Conservation (phyloP, 2,113 vertebrate genomes). For the Gymnocephalus cernua region DNA sequence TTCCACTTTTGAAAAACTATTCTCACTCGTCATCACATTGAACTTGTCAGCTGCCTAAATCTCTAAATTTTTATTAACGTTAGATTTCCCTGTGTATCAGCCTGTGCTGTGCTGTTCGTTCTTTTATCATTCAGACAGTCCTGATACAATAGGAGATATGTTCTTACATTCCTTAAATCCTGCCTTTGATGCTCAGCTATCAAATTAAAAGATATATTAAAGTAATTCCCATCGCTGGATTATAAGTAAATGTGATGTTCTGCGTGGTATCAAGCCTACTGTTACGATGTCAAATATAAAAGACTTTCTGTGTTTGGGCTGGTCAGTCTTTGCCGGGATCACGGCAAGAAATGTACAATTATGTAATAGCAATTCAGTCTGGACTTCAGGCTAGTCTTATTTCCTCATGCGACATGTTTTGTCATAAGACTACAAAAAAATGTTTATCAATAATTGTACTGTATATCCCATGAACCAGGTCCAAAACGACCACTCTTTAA, state of each 20-base stretch:
- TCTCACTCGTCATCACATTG: conserved; percentile 10
- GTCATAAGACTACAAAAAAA: background rate
- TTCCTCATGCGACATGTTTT: background rate
- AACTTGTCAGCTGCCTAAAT: background rate
- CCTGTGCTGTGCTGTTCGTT: background rate
- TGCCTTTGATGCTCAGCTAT: conserved; percentile 1
- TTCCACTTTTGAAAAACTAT: conserved; percentile 10
- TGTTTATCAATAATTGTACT: background rate
- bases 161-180: background rate
- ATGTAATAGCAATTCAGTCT: background rate
- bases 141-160: background rate
- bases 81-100: background rate
- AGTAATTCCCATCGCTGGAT: background rate
- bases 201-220: conserved; percentile 1
- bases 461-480: background rate
- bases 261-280: background rate
- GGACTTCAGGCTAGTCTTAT: background rate
- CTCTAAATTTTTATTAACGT: conserved; percentile 23
- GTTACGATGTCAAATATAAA: background rate
- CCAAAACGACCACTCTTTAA: background rate
- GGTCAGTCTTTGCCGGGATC: background rate
- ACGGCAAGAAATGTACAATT: background rate
- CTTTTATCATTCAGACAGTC: background rate
- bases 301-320: background rate
- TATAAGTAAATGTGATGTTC: background rate